These are phyloP conservation scores for Poeciliopsis prolifica DNA, from an alignment of 2,113 vertebrate genomes.

Conservation along the genomic window DNA sequence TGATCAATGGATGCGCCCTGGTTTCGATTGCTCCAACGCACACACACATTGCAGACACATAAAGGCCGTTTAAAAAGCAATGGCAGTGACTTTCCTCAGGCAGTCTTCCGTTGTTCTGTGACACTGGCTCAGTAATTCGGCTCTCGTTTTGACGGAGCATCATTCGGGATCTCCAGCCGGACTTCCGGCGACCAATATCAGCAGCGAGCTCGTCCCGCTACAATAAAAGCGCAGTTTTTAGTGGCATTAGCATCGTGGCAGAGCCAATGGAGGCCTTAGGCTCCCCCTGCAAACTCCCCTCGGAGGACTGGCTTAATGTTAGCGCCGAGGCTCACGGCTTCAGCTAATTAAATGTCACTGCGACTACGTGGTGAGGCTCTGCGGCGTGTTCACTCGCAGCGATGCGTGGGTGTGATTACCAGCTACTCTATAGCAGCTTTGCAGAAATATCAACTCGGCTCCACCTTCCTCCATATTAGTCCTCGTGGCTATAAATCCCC, in stretches of 20 bases:
- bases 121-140: background rate
- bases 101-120: background rate
- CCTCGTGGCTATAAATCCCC: constrained; percentile 34
- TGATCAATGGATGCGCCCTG: background rate
- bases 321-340: constrained; percentile 27
- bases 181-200: constrained; percentile 12
- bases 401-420: background rate
- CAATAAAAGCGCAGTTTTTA: constrained; percentile 39
- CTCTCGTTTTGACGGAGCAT: constrained; percentile 11
- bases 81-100: background rate
- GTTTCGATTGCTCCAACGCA: background rate
- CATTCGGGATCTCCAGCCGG: constrained; percentile 14
- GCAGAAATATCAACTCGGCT: constrained; percentile 18
- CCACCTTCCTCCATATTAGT: background rate
- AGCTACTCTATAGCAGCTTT: constrained; percentile 2
- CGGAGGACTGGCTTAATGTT: constrained; percentile 51
- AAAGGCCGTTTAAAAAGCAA: background rate
- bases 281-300: constrained; percentile 31
- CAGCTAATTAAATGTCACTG: constrained; percentile 64
- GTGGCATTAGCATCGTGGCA: constrained; percentile 42
- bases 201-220: constrained; percentile 19
- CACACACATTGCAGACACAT: background rate
- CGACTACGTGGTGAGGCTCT: constrained; percentile 22
- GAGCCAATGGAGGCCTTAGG: constrained; percentile 9
- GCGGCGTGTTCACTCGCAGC: background rate